Conservation (phyloP, 2,888 invertebrate species). For the Neelides folsomi region DNA sequence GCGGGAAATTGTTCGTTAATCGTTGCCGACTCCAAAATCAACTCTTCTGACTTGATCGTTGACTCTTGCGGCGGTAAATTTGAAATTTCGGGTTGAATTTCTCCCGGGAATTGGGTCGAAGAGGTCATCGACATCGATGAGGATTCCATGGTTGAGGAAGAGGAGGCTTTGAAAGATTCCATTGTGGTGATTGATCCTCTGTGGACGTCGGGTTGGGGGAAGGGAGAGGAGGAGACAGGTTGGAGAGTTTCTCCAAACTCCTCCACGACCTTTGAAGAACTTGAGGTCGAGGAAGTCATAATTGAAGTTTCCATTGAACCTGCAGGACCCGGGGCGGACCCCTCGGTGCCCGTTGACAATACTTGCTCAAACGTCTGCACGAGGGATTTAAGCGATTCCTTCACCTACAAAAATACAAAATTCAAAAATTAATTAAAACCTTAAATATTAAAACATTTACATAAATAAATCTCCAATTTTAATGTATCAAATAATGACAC, state of each 20-base stretch:
- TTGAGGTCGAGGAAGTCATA: background rate
- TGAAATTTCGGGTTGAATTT: background rate
- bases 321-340: background rate
- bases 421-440: too few species aligned
- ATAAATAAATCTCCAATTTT: too few species aligned
- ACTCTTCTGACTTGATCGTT: background rate
- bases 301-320: background rate
- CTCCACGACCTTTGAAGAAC: background rate
- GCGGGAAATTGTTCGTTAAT: background rate
- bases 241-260: background rate
- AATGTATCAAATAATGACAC: too few species aligned
- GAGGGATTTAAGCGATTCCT: conserved; percentile 28
- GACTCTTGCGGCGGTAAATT: background rate
- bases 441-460: too few species aligned
- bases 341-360: conserved; percentile 13
- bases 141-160: background rate
- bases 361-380: conserved; percentile 31
- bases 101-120: background rate
- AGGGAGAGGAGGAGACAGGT: background rate
- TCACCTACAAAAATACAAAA: conserved; percentile 28
- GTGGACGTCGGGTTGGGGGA: background rate
- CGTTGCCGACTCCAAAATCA: background rate
- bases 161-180: background rate
- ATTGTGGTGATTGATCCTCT: too few species aligned
- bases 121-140: background rate